Conservation (phyloP, 2,888 invertebrate species). For the Horisme vitalbata region DNA sequence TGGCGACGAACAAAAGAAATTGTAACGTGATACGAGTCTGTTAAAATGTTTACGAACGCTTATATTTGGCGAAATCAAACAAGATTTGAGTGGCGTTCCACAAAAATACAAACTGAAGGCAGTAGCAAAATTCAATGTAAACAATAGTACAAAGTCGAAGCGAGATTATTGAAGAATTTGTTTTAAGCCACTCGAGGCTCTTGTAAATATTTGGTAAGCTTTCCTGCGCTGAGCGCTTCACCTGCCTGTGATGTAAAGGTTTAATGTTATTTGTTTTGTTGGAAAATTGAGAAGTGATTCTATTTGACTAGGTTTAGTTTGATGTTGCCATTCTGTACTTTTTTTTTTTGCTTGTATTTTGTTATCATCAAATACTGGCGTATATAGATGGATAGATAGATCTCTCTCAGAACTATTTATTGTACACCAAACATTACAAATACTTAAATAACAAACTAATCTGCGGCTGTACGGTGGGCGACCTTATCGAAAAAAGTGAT, state of each 20-base stretch:
- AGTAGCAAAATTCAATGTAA: conserved; percentile 73
- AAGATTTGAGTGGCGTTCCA: conserved; percentile 72
- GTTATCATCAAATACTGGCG: too few relatives aligned
- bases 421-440: too few relatives aligned
- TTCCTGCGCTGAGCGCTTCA: conserved; percentile 45
- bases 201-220: conserved; percentile 80
- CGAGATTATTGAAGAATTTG: conserved; percentile 80
- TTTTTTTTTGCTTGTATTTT: conserved; percentile 1
- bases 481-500: too few relatives aligned
- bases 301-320: conserved; percentile 18
- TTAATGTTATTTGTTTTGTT: conserved; percentile 63
- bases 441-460: too few relatives aligned
- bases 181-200: conserved; percentile 77
- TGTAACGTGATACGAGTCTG: conserved; percentile 70
- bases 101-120: conserved; percentile 64
- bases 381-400: too few relatives aligned
- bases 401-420: too few relatives aligned
- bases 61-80: conserved; percentile 79
- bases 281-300: conserved; percentile 38
- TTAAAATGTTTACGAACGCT: conserved; percentile 76
- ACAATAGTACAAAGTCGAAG: conserved; percentile 70
- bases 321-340: conserved; percentile 15
- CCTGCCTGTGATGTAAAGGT: conserved; percentile 32
- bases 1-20: conserved; percentile 57
- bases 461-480: too few relatives aligned